Percentiles rank a stretch among this genome's conserved stretches.
phyloP scores from a whole-genome alignment of 2,888 invertebrate species.

The Bruchidius siliquastri region DNA sequence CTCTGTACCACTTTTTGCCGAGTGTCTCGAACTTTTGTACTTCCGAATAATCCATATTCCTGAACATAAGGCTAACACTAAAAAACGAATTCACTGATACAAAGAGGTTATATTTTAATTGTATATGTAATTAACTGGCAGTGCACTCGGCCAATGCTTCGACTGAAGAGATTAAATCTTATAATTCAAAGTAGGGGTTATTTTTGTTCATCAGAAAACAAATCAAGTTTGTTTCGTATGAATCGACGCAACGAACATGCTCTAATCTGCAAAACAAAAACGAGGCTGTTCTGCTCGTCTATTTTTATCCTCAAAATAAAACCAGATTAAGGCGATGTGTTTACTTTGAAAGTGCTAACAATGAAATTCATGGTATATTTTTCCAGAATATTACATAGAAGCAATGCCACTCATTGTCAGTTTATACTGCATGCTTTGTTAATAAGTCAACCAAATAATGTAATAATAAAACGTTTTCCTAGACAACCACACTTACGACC shows the following conservation, averaged over 20 bases:
- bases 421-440: background rate
- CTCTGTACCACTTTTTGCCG: constrained; percentile 53
- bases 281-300: background rate
- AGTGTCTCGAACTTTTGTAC: constrained; percentile 22
- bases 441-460: background rate
- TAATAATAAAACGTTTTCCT: background rate
- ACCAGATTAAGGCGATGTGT: background rate
- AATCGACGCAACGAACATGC: background rate
- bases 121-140: background rate
- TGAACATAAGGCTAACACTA: constrained; percentile 1
- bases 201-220: background rate
- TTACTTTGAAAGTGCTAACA: background rate
- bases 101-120: background rate
- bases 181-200: background rate
- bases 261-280: background rate
- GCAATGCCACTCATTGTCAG: background rate
- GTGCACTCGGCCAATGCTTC: background rate
- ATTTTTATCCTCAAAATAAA: constrained; percentile 3
- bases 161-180: background rate
- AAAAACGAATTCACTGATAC: background rate
- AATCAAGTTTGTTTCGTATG: background rate
- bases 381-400: background rate
- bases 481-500: background rate
- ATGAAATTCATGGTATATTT: background rate
- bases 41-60: constrained; percentile 21